These are phyloP conservation scores for Megaceryle alcyon DNA, from an alignment of 2,797 vertebrate species.

Conservation along the genomic window DNA sequence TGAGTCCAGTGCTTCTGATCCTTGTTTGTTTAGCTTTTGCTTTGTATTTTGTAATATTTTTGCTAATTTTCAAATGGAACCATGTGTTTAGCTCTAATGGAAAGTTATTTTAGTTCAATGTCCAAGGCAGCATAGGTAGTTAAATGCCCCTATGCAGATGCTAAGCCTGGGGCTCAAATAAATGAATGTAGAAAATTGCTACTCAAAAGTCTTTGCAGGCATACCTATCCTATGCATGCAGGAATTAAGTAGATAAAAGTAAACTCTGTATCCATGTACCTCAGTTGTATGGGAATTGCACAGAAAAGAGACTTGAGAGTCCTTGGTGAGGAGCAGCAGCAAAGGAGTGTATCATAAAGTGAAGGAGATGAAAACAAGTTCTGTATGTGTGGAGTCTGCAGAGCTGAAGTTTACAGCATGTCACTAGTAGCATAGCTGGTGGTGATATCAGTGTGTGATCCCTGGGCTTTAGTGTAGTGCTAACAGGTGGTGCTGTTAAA, in stretches of 20 bases:
- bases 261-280: neutral
- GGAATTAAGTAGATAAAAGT: neutral
- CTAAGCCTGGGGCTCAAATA: neutral
- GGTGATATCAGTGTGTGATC: neutral
- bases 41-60: neutral
- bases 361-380: neutral
- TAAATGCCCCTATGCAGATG: neutral
- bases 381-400: no score
- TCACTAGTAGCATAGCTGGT: neutral
- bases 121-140: neutral
- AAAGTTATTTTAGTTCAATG: neutral
- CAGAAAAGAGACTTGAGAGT: neutral
- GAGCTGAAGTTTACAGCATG: neutral
- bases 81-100: neutral
- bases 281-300: neutral
- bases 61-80: neutral
- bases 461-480: neutral
- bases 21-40: neutral
- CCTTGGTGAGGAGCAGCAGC: neutral
- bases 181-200: neutral
- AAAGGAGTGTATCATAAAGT: fast-evolving
- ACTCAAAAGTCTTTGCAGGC: neutral
- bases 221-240: neutral
- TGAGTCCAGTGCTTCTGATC: neutral
- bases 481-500: neutral